Evolutionary conservation across 2,797 vertebrate species (phyloP).

Genomic region (Chelon labrosus): DNA sequence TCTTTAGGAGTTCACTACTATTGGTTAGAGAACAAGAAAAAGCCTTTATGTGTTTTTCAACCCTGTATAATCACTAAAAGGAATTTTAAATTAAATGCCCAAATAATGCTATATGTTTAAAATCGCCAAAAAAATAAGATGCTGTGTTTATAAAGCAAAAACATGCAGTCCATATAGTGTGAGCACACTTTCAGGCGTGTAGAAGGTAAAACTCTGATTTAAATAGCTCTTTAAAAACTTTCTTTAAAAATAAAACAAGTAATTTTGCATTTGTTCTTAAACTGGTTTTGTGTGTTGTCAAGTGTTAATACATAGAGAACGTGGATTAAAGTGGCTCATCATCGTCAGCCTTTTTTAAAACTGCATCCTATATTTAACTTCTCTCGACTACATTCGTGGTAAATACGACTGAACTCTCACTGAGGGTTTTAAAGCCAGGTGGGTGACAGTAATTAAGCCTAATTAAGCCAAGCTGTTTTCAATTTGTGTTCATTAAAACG

Average conservation of each 20-base stretch:
- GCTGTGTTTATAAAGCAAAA: no score
- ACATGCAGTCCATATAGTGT: no score
- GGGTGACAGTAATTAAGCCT: slow-evolving; percentile 66
- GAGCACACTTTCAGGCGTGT: neutral
- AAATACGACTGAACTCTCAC: slow-evolving; percentile 1
- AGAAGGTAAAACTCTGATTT: neutral
- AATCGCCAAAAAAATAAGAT: no score
- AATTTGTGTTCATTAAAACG: slow-evolving; percentile 65
- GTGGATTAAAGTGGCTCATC: neutral
- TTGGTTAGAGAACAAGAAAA: neutral
- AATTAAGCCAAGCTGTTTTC: slow-evolving; percentile 71
- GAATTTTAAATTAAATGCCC: neutral
- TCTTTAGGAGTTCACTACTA: neutral
- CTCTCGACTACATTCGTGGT: slow-evolving; percentile 2
- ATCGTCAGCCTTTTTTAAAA: neutral
- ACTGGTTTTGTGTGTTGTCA: neutral
- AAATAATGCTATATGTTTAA: neutral
- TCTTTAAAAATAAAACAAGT: no score
- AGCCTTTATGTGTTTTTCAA: neutral
- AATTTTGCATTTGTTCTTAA: neutral
- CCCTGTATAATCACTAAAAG: neutral
- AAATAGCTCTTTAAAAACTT: no score
- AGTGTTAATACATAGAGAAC: neutral
- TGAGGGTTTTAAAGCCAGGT: slow-evolving; percentile 40
- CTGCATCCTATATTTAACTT: slow-evolving; percentile 5